Conservation (phyloP, 2,113 vertebrate genomes). For the Callithrix jacchus region DNA sequence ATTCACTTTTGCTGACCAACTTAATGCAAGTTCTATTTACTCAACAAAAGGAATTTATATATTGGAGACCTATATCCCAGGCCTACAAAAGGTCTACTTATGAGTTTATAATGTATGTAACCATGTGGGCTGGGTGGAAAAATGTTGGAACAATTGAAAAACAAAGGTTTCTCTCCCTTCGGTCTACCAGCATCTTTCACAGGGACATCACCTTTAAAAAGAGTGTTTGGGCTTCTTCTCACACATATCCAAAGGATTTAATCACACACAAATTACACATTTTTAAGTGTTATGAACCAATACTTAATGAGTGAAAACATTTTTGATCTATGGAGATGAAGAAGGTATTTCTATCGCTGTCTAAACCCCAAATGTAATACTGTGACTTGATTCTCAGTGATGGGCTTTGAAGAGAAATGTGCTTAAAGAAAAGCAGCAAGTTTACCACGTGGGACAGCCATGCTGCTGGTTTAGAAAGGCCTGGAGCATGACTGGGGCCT, state of each 20-base stretch:
- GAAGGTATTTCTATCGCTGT: background rate
- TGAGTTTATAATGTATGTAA: background rate
- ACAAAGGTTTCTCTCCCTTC: background rate
- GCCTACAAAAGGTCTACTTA: background rate
- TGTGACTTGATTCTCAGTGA: background rate
- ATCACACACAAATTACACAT: background rate
- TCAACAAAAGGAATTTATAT: background rate
- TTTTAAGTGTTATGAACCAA: background rate
- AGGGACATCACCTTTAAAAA: background rate
- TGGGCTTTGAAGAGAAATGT: background rate
- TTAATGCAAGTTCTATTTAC: background rate
- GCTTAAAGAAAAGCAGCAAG: background rate
- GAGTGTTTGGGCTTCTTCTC: background rate
- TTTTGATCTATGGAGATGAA: background rate
- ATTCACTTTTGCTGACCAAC: background rate
- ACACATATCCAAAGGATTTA: background rate
- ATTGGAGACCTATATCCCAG: background rate
- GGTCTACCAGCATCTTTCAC: background rate
- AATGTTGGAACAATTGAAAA: background rate
- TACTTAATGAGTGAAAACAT: background rate
- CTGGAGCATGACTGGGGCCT: background rate
- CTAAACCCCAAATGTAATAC: background rate
- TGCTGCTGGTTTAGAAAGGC: background rate
- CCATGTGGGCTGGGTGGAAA: background rate
- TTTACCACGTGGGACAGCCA: fast-evolving